Conservation (phyloP, 2,888 invertebrate genomes). For the Proisotoma minuta region DNA sequence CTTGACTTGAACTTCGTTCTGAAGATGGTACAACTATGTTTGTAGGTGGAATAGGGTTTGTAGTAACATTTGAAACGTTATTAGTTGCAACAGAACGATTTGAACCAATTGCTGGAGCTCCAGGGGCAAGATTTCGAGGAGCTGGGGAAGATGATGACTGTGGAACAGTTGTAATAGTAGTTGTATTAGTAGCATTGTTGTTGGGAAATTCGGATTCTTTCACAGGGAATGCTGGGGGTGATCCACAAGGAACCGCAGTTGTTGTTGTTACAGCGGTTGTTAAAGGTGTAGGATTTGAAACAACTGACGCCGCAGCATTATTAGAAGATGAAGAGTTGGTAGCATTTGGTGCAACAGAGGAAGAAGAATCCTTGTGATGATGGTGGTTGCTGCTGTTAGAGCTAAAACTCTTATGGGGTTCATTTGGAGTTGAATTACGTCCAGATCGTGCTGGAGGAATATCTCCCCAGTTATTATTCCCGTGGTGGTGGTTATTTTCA, state of each 20-base stretch:
- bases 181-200: not conserved
- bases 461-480: constrained; percentile 2
- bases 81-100: constrained; percentile 7
- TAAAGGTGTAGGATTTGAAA: not conserved
- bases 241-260: not conserved
- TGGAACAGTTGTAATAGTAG: not conserved
- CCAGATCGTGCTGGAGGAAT: constrained; percentile 22
- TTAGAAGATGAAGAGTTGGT: not conserved
- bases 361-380: constrained; percentile 20
- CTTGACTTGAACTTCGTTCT: constrained; percentile 13
- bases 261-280: not conserved
- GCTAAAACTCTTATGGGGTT: constrained; percentile 25
- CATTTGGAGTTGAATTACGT: constrained; percentile 9
- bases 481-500: no score
- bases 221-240: constrained; percentile 2
- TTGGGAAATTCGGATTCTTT: constrained; percentile 6
- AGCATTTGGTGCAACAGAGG: constrained; percentile 1
- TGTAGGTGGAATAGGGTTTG: not conserved
- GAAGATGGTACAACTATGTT: constrained; percentile 12
- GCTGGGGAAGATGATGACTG: no score
- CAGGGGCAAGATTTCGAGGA: constrained; percentile 33
- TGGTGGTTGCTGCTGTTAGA: constrained; percentile 16
- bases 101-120: constrained; percentile 11
- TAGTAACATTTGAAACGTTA: constrained; percentile 1
- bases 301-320: not conserved